These are phyloP conservation scores for Amblyjoppa proteus DNA, from an alignment of 2,888 invertebrate species.

Conservation along the genomic window DNA sequence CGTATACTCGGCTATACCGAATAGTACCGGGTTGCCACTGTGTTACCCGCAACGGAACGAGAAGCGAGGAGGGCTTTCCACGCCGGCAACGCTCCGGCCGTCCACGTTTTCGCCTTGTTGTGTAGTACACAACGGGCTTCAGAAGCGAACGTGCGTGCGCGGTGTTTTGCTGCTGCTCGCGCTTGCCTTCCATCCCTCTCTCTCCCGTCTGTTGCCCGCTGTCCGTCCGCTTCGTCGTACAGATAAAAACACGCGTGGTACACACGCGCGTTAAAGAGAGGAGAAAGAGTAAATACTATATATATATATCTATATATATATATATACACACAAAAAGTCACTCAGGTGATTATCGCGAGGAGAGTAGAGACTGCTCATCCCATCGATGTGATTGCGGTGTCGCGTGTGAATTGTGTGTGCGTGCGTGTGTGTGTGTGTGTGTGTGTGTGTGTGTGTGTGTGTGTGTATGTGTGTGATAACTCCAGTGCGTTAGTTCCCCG, in stretches of 20 bases:
- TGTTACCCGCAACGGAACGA: slow-evolving; percentile 14
- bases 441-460: slow-evolving; percentile 28
- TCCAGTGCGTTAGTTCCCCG: slow-evolving; percentile 46
- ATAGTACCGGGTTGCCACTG: background rate
- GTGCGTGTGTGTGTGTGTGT: slow-evolving; percentile 28
- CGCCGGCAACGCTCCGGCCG: slow-evolving; percentile 57
- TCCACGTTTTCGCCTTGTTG: slow-evolving; percentile 59
- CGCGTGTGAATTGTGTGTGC: slow-evolving; percentile 18
- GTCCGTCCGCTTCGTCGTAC: slow-evolving; percentile 59
- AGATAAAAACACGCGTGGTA: slow-evolving; percentile 62
- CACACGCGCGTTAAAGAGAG: background rate
- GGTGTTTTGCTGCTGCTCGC: slow-evolving; percentile 46
- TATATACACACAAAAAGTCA: background rate
- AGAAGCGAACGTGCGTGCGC: slow-evolving; percentile 39
- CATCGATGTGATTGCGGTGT: slow-evolving; percentile 18
- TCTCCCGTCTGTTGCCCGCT: slow-evolving; percentile 59
- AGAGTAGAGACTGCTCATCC: slow-evolving; percentile 16
- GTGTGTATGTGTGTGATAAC: slow-evolving; percentile 47
- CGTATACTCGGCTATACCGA: background rate
- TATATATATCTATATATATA: background rate
- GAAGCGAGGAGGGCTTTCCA: slow-evolving; percentile 19
- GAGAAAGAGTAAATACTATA: background rate
- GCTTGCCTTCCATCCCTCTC: slow-evolving; percentile 18
- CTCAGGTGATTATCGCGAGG: slow-evolving; percentile 42
- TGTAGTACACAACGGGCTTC: slow-evolving; percentile 39